Conservation (phyloP, 2,888 invertebrate genomes). For the Thecocarcelia acutangulata region DNA sequence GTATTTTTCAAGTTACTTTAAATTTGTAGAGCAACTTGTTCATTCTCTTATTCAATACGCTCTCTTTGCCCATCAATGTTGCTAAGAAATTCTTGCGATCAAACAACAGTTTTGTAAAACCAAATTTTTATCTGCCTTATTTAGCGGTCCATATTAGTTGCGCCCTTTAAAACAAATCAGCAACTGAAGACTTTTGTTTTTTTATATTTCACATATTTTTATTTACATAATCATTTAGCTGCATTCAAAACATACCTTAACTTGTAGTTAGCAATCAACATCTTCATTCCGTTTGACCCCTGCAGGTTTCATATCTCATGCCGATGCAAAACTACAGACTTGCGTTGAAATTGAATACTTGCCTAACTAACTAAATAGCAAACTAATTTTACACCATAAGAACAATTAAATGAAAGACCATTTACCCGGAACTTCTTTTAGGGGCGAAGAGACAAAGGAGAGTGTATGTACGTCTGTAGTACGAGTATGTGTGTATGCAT, state of each 20-base stretch:
- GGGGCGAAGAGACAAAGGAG: background rate
- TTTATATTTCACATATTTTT: too few relatives aligned
- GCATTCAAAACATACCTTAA: background rate
- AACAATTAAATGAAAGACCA: slow-evolving; percentile 36
- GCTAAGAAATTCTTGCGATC: too few relatives aligned
- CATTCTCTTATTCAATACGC: too few relatives aligned
- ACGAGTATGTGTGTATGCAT: background rate
- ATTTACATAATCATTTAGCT: too few relatives aligned
- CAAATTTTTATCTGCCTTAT: too few relatives aligned
- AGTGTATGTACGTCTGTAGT: background rate
- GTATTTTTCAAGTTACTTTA: too few relatives aligned
- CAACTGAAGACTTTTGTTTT: too few relatives aligned
- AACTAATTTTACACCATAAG: slow-evolving; percentile 46
- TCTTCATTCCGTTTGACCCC: background rate
- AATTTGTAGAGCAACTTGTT: too few relatives aligned
- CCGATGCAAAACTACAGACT: background rate
- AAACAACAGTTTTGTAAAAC: too few relatives aligned
- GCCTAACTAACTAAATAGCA: slow-evolving; percentile 36
- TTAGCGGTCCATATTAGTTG: too few relatives aligned
- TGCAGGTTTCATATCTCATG: background rate
- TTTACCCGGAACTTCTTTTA: slow-evolving; percentile 49
- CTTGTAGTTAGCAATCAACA: background rate
- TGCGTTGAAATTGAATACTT: slow-evolving; percentile 13
- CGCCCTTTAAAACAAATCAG: too few relatives aligned
- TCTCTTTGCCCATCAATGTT: too few relatives aligned